Conservation (phyloP, 2,888 invertebrate genomes). For the Drosophila histrio region DNA sequence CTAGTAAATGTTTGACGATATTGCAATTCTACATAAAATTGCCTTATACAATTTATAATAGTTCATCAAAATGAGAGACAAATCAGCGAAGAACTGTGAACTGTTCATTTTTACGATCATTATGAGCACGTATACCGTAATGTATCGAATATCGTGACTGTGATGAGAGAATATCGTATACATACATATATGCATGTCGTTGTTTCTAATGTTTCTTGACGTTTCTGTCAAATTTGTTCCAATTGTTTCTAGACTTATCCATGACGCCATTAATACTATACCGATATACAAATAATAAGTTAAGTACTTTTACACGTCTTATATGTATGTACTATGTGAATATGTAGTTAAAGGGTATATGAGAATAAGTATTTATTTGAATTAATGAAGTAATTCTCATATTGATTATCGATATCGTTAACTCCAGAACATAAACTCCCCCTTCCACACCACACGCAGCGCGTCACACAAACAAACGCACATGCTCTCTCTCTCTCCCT, state of each 20-base stretch:
- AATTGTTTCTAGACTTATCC: not conserved
- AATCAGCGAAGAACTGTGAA: not conserved
- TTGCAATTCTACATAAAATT: not conserved
- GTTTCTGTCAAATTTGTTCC: not conserved
- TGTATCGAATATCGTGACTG: not conserved
- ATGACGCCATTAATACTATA: not conserved
- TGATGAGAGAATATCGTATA: not conserved
- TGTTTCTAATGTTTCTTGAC: not conserved
- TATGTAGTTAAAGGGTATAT: not conserved
- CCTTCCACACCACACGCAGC: no score
- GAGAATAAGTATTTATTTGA: not conserved
- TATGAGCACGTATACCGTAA: not conserved
- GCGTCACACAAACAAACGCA: not conserved
- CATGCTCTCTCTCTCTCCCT: not conserved
- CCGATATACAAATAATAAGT: not conserved
- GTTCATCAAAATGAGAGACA: not conserved
- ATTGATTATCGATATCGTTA: constrained; percentile 39
- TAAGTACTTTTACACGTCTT: not conserved
- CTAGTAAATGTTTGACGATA: not conserved
- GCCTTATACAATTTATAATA: not conserved
- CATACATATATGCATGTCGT: no score
- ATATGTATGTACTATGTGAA: no score
- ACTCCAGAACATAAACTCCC: constrained; percentile 11
- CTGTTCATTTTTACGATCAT: not conserved
- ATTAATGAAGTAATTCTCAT: not conserved